These are phyloP conservation scores for Enteromius argenteus DNA, from an alignment of 2,797 vertebrate species.

Conservation along the genomic window DNA sequence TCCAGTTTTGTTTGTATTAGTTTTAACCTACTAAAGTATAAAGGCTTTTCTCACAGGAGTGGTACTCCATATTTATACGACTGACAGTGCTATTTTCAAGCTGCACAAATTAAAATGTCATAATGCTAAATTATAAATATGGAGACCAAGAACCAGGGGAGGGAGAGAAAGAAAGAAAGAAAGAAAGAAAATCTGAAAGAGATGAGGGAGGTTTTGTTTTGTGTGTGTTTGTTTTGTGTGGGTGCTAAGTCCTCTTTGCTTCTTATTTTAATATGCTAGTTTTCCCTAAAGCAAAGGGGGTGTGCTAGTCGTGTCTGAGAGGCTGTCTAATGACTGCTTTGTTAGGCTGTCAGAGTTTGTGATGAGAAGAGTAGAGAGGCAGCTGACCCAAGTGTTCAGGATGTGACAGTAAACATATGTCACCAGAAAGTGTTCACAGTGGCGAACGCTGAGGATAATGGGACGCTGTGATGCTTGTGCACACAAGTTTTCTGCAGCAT, in stretches of 20 bases:
- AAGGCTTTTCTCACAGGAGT: conserved; percentile 57
- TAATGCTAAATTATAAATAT: conserved; percentile 67
- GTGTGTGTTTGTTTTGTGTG: conserved; percentile 66
- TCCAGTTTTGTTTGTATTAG: conserved; percentile 67
- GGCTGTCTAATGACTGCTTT: conserved; percentile 75
- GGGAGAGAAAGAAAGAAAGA: conserved; percentile 3
- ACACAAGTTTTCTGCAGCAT: conserved; percentile 36
- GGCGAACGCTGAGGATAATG: conserved; percentile 29
- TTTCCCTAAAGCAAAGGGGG: conserved; percentile 64
- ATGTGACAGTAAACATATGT: conserved; percentile 76
- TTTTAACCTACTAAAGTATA: conserved; percentile 64
- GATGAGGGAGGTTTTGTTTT: conserved; percentile 59
- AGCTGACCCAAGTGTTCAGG: conserved; percentile 77
- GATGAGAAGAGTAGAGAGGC: conserved; percentile 74
- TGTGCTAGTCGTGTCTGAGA: conserved; percentile 68
- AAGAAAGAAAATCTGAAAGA: conserved; percentile 58
- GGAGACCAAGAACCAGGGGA: conserved; percentile 39
- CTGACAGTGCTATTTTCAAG: conserved; percentile 68
- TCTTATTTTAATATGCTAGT: conserved; percentile 66
- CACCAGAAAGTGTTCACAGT: conserved; percentile 74
- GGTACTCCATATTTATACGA: conserved; percentile 71
- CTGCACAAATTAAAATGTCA: conserved; percentile 69
- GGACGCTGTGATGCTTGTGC: conserved; percentile 7
- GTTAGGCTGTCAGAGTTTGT: conserved; percentile 68
- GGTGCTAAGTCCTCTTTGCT: conserved; percentile 53